Conservation (phyloP, 2,113 vertebrate species). For the Sciurus niger region DNA sequence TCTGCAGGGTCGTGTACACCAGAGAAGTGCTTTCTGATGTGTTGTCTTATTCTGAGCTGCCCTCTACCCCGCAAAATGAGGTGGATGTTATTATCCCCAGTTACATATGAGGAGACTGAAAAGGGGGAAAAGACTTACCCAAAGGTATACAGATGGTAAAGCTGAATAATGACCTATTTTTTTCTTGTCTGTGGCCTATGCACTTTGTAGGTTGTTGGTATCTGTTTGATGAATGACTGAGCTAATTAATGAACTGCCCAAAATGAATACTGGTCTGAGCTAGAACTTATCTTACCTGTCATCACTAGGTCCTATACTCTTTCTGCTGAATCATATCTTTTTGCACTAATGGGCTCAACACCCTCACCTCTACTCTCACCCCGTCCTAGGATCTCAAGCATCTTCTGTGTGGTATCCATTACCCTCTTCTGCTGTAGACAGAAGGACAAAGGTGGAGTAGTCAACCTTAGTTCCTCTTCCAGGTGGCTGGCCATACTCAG, state of each 20-base stretch:
- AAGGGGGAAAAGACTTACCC: not conserved
- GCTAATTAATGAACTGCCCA: not conserved
- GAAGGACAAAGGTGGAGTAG: not conserved
- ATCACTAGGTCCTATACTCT: not conserved
- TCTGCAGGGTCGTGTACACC: not conserved
- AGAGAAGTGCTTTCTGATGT: not conserved
- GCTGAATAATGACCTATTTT: not conserved
- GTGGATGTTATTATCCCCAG: not conserved
- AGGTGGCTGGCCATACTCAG: conserved; percentile 31
- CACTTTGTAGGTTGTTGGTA: not conserved
- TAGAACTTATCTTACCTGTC: not conserved
- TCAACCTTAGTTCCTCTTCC: not conserved
- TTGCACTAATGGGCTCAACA: not conserved
- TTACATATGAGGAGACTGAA: not conserved
- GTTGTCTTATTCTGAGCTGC: not conserved
- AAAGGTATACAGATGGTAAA: not conserved
- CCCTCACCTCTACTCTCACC: not conserved
- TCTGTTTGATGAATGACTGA: not conserved
- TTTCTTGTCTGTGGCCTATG: not conserved
- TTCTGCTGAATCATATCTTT: not conserved
- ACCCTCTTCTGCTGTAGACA: not conserved
- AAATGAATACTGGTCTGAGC: not conserved
- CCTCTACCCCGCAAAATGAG: fast-evolving
- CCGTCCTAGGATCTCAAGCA: not conserved
- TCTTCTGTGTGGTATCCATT: not conserved